These are phyloP conservation scores for Pterocles burchelli DNA, from an alignment of 2,113 vertebrate species.

Conservation along the genomic window DNA sequence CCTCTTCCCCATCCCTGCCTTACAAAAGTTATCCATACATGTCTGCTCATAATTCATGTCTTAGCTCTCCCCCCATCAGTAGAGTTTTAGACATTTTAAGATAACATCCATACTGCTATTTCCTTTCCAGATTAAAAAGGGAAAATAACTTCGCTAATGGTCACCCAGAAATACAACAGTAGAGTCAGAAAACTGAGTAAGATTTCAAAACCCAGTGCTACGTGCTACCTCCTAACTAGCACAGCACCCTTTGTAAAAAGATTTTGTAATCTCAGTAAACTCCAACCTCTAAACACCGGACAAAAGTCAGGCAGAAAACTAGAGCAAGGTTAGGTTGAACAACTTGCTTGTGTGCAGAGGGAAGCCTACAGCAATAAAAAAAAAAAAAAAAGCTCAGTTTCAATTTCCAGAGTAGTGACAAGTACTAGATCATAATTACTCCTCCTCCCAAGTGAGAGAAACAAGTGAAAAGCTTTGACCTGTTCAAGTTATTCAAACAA, in stretches of 20 bases:
- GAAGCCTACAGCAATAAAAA: not conserved
- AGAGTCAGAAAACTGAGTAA: not conserved
- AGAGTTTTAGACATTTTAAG: not conserved
- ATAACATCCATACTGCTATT: not conserved
- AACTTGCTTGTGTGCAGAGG: not conserved
- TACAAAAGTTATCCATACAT: not conserved
- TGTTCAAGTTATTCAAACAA: not conserved
- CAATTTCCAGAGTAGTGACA: not conserved
- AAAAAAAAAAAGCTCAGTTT: not conserved
- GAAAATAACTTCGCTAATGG: not conserved
- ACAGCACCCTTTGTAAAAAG: not conserved
- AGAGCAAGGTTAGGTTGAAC: not conserved
- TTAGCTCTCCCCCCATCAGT: not conserved
- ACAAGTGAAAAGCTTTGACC: not conserved
- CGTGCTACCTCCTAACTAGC: not conserved
- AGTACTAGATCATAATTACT: not conserved
- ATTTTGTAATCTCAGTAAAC: constrained; percentile 1
- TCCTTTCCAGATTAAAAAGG: not conserved
- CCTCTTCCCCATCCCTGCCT: not conserved
- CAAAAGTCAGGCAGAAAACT: not conserved
- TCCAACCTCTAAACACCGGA: not conserved
- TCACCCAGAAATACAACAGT: not conserved
- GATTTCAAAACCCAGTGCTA: constrained; percentile 23
- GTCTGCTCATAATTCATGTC: not conserved
- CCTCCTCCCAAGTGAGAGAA: not conserved